A percentile compares a stretch with the other conserved stretches of the same genome.
phyloP scores from a whole-genome alignment of 2,888 invertebrate species.

The Ormia ochracea region DNA sequence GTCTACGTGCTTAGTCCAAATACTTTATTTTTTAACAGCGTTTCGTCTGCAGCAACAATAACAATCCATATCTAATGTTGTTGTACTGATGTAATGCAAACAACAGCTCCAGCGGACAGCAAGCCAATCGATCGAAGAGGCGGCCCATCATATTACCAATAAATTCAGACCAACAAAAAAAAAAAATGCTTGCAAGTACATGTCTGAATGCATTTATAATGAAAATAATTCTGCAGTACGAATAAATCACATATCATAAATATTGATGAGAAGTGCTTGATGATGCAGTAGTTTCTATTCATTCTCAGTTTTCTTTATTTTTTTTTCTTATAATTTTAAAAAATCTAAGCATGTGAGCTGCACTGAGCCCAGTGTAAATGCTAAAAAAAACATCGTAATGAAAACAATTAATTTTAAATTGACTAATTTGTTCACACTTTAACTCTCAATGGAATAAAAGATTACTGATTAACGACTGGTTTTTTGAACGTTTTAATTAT shows the following conservation, averaged over 20 bases:
- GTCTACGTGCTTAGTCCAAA: background rate
- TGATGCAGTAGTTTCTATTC: background rate
- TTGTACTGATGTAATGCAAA: conserved; percentile 33
- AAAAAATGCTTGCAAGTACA: background rate
- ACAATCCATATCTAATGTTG: conserved; percentile 17
- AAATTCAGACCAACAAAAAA: background rate
- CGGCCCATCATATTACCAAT: conserved; percentile 17
- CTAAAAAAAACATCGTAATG: background rate
- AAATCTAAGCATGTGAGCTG: background rate
- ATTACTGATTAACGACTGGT: too few species aligned
- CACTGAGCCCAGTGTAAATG: background rate
- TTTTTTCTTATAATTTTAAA: background rate
- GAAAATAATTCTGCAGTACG: too few species aligned
- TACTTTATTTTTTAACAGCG: background rate
- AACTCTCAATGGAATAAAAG: background rate
- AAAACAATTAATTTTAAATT: background rate
- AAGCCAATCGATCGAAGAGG: background rate
- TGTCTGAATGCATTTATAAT: background rate
- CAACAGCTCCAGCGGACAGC: conserved; percentile 5
- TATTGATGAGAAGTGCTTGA: conserved; percentile 34
- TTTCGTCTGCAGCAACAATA: background rate
- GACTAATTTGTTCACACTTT: conserved; percentile 12
- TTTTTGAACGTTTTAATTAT: too few species aligned
- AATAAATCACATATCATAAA: conserved; percentile 23
- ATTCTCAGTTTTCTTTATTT: background rate